phyloP scores from a whole-genome alignment of 1,140 invertebrate genomes.

The Drosophila bipectinata region DNA sequence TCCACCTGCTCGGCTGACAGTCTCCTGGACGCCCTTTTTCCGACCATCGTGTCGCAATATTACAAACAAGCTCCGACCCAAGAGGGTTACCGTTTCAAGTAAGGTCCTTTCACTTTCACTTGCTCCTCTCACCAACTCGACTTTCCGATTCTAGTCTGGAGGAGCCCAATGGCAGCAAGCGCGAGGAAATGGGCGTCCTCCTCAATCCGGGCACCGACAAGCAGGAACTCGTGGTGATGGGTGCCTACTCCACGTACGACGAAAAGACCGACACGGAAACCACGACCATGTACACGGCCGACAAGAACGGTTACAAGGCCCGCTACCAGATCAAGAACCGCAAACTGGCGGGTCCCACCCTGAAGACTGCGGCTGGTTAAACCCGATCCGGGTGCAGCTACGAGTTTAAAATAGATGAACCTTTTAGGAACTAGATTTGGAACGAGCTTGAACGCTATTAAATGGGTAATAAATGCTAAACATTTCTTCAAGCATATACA shows the following conservation, averaged over 20 bases:
- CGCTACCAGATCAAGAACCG: slow-evolving; percentile 72
- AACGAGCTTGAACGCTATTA: neutral
- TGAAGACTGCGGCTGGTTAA: neutral
- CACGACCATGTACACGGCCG: slow-evolving; percentile 77
- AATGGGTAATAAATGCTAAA: neutral
- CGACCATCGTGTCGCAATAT: neutral
- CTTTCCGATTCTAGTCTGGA: neutral
- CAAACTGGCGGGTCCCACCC: slow-evolving; percentile 37
- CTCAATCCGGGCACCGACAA: slow-evolving; percentile 73
- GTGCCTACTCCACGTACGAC: slow-evolving; percentile 60
- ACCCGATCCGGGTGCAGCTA: neutral
- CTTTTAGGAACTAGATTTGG: neutral
- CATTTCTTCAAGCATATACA: slow-evolving; percentile 22
- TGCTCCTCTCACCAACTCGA: neutral
- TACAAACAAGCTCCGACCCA: neutral
- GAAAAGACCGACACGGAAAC: slow-evolving; percentile 71
- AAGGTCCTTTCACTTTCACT: neutral
- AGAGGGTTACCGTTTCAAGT: slow-evolving; percentile 4
- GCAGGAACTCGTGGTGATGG: slow-evolving; percentile 76
- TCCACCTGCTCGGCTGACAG: neutral
- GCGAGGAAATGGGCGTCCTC: slow-evolving; percentile 73
- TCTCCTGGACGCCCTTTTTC: neutral
- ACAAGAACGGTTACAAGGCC: slow-evolving; percentile 75
- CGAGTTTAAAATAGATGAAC: neutral
- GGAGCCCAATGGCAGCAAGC: slow-evolving; percentile 63